Evolutionary conservation across 2,888 invertebrate species (phyloP).

Genomic region (Falcaria lacertinaria): DNA sequence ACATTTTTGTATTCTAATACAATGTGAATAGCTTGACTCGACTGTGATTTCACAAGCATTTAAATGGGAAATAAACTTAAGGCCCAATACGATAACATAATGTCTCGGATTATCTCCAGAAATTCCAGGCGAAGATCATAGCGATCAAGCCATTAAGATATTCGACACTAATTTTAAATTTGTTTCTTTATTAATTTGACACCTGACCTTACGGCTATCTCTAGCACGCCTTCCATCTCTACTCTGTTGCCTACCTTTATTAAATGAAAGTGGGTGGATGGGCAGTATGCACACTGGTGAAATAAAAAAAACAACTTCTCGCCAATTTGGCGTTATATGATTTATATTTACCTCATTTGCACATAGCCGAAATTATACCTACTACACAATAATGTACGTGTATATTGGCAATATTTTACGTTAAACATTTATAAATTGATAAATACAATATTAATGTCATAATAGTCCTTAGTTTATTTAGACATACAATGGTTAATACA

Average conservation of each 20-base stretch:
- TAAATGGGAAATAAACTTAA: no score
- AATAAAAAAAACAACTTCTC: neutral
- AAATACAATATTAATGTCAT: slow-evolving; percentile 19
- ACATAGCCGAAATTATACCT: slow-evolving; percentile 51
- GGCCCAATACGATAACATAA: no score
- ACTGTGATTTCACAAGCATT: no score
- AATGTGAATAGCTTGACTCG: no score
- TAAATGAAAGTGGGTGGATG: neutral
- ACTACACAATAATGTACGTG: slow-evolving; percentile 43
- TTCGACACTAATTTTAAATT: no score
- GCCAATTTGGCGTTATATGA: slow-evolving; percentile 47
- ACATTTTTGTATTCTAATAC: no score
- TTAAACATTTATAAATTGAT: slow-evolving; percentile 40
- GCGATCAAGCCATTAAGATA: no score
- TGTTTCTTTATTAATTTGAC: no score
- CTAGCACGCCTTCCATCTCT: no score
- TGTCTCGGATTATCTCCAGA: no score
- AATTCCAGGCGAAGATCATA: no score
- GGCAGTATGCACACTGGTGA: neutral
- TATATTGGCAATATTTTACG: slow-evolving; percentile 44
- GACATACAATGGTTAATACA: slow-evolving; percentile 27
- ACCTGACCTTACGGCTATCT: no score
- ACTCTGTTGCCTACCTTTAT: neutral
- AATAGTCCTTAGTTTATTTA: slow-evolving; percentile 23
- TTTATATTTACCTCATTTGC: slow-evolving; percentile 58